Evolutionary conservation across 2,113 vertebrate species (phyloP), one percentile per base, ranked within the genome.

Genomic region (Colossoma macropomum): DNA sequence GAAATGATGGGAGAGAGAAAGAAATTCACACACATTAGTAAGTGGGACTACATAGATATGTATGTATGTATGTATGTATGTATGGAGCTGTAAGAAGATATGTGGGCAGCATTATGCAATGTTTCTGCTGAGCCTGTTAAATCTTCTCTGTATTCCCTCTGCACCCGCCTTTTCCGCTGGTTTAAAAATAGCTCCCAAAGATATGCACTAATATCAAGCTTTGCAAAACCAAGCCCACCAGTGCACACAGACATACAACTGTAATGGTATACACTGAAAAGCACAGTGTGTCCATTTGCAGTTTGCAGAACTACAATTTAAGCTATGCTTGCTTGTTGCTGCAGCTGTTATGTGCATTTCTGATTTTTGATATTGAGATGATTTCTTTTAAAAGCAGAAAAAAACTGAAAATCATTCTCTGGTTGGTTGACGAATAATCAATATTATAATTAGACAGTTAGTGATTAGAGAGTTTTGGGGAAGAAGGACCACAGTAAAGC

Each of bases 101-200:
- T 75, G 70, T 80, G 41, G 54, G 32, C 59, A 34, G 32, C 23
- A 63, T 80, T 80, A 86, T 41, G 54, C 32, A 79, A 83, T 60
- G 15, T 65, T 69, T 81, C 74, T 66, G 45, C 66, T 76, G 62
- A 85, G 62, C 75, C 78, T 74, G 21, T 52, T 66, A 48, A 52
- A 32, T 66, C 77, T 27, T 45, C 70, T 79, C 70, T 28, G 19
- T 54, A 27, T 65, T 62, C 38, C 25, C 65, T 71, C 41, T 25
- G 60, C 66, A 80, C 59, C n/a, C 84, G 28, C 28, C 23, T 28
- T 45, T 38, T 56, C 66, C 34, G 7, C 74, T 48, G 4, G 17
- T 59, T 70, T 83, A 86, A 83, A 86, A 75, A 83, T 86, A 86
- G 76, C 76, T 38, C 10, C 23, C 59, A 82, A 68, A 72, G 69